A percentile compares a stretch with the other conserved stretches of the same genome.
Evolutionary conservation across 2,113 vertebrate genomes (phyloP).

Genomic region (Albula goreensis): DNA sequence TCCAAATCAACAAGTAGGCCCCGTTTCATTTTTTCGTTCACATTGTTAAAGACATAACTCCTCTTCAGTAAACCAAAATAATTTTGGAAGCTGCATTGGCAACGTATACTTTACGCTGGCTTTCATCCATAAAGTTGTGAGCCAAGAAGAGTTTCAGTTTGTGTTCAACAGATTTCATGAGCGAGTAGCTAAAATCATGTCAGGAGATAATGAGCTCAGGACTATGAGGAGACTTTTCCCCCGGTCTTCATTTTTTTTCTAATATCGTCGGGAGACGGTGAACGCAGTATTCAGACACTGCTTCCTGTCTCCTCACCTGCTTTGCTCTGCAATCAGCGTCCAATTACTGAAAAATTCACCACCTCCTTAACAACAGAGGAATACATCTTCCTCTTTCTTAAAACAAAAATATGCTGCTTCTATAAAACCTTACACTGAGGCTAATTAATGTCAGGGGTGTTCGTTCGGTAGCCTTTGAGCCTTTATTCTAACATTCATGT

Average conservation of each 20-base stretch:
- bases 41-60: constrained; percentile 37
- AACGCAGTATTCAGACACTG: not conserved
- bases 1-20: constrained; percentile 36
- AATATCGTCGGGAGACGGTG: too few relatives aligned
- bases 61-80: constrained; percentile 38
- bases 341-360: constrained; percentile 4
- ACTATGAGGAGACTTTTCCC: constrained; percentile 39
- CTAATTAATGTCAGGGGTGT: not conserved
- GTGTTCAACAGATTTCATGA: constrained; percentile 48
- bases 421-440: not conserved
- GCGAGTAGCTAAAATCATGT: constrained; percentile 43
- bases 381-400: not conserved
- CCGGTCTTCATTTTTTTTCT: constrained; percentile 2
- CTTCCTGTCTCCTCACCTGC: not conserved
- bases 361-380: not conserved
- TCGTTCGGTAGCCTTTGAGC: not conserved
- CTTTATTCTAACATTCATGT: not conserved
- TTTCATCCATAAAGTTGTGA: constrained; percentile 14
- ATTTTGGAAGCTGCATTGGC: constrained; percentile 39
- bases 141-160: constrained; percentile 45
- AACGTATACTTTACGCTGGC: constrained; percentile 20
- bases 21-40: constrained; percentile 34
- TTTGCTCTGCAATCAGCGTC: not conserved
- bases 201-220: constrained; percentile 47
- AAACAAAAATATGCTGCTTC: not conserved